Conservation (phyloP, 2,113 vertebrate species). For the Oncorhynchus keta region DNA sequence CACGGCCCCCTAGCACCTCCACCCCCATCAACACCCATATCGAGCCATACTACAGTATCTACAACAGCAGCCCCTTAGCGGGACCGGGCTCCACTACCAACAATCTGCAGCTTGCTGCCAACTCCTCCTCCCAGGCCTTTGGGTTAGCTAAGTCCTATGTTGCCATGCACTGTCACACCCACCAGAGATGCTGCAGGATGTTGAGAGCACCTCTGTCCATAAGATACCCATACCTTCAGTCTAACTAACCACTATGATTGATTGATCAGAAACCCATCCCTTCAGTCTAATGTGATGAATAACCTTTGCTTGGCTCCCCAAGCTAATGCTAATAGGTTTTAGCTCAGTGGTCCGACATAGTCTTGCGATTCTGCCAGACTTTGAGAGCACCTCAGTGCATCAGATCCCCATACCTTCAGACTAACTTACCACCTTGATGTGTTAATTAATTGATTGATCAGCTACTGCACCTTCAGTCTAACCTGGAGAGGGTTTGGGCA, state of each 20-base stretch:
- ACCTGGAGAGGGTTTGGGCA: too few relatives aligned
- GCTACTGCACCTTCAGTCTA: too few relatives aligned
- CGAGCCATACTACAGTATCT: constrained; percentile 95
- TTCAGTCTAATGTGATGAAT: too few relatives aligned
- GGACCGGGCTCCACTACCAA: constrained; percentile 76
- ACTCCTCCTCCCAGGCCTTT: constrained; percentile 76
- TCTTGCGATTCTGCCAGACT: constrained; percentile 82
- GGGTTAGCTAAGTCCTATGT: constrained; percentile 84
- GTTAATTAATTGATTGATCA: too few relatives aligned
- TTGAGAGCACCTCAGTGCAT: constrained; percentile 76
- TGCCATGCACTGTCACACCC: constrained; percentile 86
- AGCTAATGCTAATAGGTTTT: too few relatives aligned
- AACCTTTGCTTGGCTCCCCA: too few relatives aligned
- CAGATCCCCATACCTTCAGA: constrained; percentile 88
- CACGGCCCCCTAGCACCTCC: constrained; percentile 85
- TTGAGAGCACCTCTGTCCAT: constrained; percentile 75
- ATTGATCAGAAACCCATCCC: too few relatives aligned
- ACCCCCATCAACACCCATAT: constrained; percentile 92
- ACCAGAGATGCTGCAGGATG: constrained; percentile 78
- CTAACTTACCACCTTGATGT: constrained; percentile 44
- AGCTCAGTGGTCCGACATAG: constrained; percentile 70
- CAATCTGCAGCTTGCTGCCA: too few relatives aligned
- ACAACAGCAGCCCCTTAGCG: constrained; percentile 87
- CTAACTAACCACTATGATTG: constrained; percentile 43
- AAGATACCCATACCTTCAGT: constrained; percentile 88